Percentiles rank a stretch among this genome's conserved stretches.
Conservation (phyloP, 1,140 invertebrate genomes). For the Rhagoletis pomonella region DNA sequence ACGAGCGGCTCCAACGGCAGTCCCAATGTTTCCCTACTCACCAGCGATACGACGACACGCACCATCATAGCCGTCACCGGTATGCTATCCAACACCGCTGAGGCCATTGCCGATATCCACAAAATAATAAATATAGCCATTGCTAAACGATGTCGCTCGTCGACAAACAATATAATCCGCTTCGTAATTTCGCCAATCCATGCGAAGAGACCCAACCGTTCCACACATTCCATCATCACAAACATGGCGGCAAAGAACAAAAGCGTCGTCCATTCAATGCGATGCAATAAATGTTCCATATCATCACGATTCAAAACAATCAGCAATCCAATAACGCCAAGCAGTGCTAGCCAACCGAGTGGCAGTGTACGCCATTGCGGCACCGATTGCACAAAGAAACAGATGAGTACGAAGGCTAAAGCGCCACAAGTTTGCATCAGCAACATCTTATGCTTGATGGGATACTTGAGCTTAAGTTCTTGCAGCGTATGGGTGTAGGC, state of each 20-base stretch:
- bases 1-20: constrained; percentile 83
- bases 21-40: constrained; percentile 77
- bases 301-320: constrained; percentile 80
- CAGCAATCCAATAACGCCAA: constrained; percentile 81
- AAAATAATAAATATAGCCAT: constrained; percentile 83
- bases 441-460: constrained; percentile 80
- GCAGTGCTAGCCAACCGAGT: constrained; percentile 84
- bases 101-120: constrained; percentile 86
- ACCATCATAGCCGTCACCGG: constrained; percentile 90
- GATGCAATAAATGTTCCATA: constrained; percentile 82
- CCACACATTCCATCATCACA: constrained; percentile 87
- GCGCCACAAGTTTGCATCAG: constrained; percentile 81
- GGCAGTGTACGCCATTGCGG: constrained; percentile 78
- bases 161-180: constrained; percentile 78
- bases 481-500: constrained; percentile 79
- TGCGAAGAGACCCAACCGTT: constrained; percentile 80
- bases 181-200: constrained; percentile 84
- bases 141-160: constrained; percentile 78
- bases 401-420: constrained; percentile 79
- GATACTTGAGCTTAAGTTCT: constrained; percentile 83
- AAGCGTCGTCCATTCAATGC: constrained; percentile 88
- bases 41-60: constrained; percentile 80
- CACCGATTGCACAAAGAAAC: constrained; percentile 84
- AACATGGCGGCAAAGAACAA: constrained; percentile 88
- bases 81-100: constrained; percentile 88